A percentile compares a stretch with the other conserved stretches of the same genome.
Conservation (phyloP, 2,113 vertebrate species). For the Rhinoderma darwinii region DNA sequence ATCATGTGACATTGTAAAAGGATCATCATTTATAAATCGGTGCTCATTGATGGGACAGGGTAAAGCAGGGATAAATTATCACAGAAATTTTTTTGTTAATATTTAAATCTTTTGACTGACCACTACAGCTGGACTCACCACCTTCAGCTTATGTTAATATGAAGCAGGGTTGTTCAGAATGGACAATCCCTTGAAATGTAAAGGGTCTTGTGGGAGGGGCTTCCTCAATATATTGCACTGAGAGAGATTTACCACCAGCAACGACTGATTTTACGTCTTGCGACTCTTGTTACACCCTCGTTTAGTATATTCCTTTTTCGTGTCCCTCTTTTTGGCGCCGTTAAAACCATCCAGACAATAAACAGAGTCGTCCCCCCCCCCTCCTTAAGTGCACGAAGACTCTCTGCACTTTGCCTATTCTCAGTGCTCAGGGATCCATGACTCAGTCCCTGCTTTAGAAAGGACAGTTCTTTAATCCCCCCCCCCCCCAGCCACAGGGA, state of each 20-base stretch:
- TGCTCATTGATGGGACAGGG: too few species aligned
- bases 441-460: constrained; percentile 75
- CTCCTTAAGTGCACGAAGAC: background rate
- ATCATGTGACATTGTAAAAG: too few species aligned
- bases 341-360: constrained; percentile 19
- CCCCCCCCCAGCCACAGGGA: constrained; percentile 71
- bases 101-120: too few species aligned
- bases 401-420: constrained; percentile 65
- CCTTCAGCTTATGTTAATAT: too few species aligned
- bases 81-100: too few species aligned
- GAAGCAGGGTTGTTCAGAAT: too few species aligned
- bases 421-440: constrained; percentile 75
- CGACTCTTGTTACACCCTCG: background rate
- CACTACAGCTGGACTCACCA: background rate
- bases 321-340: background rate
- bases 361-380: too few species aligned
- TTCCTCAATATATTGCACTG: background rate
- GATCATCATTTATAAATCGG: too few species aligned
- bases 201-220: too few species aligned
- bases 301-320: background rate
- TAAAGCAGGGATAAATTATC: too few species aligned
- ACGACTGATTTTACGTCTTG: background rate
- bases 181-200: too few species aligned
- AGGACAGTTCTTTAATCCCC: constrained; percentile 74
- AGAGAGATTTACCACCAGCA: background rate